Percentiles rank a stretch among this genome's conserved stretches.
These are phyloP conservation scores for Uropetala carovei DNA, from an alignment of 2,888 invertebrate genomes.

Conservation along the genomic window DNA sequence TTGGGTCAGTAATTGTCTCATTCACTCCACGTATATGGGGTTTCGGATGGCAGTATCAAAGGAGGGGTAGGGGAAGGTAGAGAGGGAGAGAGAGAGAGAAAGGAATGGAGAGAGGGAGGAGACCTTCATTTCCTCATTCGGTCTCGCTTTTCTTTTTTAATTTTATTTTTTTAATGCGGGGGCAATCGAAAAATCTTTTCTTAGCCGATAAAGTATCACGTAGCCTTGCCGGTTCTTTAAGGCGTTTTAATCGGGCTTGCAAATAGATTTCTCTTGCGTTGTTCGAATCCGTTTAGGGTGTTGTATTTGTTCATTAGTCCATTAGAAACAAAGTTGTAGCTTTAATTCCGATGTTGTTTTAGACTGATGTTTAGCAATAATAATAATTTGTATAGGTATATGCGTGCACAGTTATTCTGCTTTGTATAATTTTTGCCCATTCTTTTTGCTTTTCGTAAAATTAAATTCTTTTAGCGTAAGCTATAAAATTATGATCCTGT, in stretches of 20 bases:
- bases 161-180: neutral
- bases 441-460: no score
- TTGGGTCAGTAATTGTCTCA: conserved; percentile 61
- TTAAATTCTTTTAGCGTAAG: no score
- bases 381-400: no score
- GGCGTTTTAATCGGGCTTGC: neutral
- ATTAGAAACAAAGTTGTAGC: no score
- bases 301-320: neutral
- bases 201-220: neutral
- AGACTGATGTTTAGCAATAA: no score
- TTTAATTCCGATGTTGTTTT: no score
- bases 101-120: neutral
- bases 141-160: neutral
- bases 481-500: no score
- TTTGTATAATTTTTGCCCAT: no score
- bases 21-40: conserved; percentile 13
- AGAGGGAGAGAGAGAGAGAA: neutral
- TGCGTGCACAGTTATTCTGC: no score
- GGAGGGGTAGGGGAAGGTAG: neutral
- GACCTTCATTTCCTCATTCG: neutral
- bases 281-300: neutral
- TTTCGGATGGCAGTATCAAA: neutral
- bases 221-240: neutral
- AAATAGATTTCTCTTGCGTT: neutral
- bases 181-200: neutral